Percentiles rank a stretch among this genome's conserved stretches.
These are phyloP conservation scores for Drosophila leonis DNA, from an alignment of 2,888 invertebrate genomes.

Conservation along the genomic window DNA sequence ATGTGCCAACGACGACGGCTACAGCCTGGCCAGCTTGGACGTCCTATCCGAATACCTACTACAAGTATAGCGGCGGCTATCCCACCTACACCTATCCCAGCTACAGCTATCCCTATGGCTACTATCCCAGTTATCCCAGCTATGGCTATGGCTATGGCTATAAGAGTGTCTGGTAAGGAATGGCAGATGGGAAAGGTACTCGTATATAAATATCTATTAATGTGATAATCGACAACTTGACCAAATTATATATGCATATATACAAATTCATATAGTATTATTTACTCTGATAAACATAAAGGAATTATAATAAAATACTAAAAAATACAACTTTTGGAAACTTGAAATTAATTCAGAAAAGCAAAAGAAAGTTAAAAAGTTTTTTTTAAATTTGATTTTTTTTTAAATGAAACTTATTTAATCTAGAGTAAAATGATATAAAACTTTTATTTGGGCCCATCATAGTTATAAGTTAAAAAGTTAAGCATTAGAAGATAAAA, in stretches of 20 bases:
- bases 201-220: slow-evolving; percentile 13
- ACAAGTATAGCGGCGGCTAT: slow-evolving; percentile 57
- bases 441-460: slow-evolving; percentile 44
- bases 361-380: no score
- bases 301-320: slow-evolving; percentile 4
- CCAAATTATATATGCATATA: slow-evolving; percentile 12
- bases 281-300: background rate
- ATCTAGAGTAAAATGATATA: background rate
- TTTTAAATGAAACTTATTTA: background rate
- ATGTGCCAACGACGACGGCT: slow-evolving; percentile 58
- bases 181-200: background rate
- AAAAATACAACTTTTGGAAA: background rate
- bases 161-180: slow-evolving; percentile 61
- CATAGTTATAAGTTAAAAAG: background rate
- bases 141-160: slow-evolving; percentile 65
- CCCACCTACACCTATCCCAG: slow-evolving; percentile 58
- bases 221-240: slow-evolving; percentile 54
- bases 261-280: background rate
- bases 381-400: no score
- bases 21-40: slow-evolving; percentile 44
- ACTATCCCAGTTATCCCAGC: slow-evolving; percentile 54
- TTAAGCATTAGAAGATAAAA: slow-evolving; percentile 35
- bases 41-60: slow-evolving; percentile 56
- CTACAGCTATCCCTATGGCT: slow-evolving; percentile 51
- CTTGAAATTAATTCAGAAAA: background rate